Evolutionary conservation across 1,140 invertebrate species (phyloP), one percentile per base, ranked within the genome.

Genomic region (Drosophila pseudoananassae): DNA sequence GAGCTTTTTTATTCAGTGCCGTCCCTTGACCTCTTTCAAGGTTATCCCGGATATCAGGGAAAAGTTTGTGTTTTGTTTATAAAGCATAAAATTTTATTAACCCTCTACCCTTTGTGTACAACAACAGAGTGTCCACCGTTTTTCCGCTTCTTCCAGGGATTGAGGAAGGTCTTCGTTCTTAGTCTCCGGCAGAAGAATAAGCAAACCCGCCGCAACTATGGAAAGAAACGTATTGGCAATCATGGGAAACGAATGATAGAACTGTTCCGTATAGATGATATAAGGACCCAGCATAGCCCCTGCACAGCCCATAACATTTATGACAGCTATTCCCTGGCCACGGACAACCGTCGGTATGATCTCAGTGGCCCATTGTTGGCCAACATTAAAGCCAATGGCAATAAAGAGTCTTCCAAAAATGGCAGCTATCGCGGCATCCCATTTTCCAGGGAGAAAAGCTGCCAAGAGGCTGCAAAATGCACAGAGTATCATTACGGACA

Each of bases 321-420:
- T 96, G 0, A 96, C 90, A 7, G 96, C 95, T 0, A 97, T 94
- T 0, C 96, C 96, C 92, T 97, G 96, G 0, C 96, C 96, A 46
- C 97, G 91, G 0, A 98, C 95, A 0, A 97, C 96, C 0, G 97
- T 98, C 1, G 97, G 97, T 4, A 98, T 87, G 0, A 98, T 91
- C 90, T 98, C 97, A 0, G 97, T 96, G 0, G 96, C 96, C 92
- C 97, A 98, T 79, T 98, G 97, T 1, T 97, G 93, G 0, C 96
- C 96, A 58, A 97, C 97, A 90, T 97, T 97, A 91, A 97, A 97
- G 0, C 96, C 95, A 33, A 97, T 96, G 72, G 97, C 97, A 5
- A 97, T 94, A 55, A 95, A 95, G 70, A 97, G 96, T 20, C 97
- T 92, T 8, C 96, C 96, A 15, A 96, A 85, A 72, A 97, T 96